Conservation (phyloP, 2,113 vertebrate species). For the Trogon melanurus region DNA sequence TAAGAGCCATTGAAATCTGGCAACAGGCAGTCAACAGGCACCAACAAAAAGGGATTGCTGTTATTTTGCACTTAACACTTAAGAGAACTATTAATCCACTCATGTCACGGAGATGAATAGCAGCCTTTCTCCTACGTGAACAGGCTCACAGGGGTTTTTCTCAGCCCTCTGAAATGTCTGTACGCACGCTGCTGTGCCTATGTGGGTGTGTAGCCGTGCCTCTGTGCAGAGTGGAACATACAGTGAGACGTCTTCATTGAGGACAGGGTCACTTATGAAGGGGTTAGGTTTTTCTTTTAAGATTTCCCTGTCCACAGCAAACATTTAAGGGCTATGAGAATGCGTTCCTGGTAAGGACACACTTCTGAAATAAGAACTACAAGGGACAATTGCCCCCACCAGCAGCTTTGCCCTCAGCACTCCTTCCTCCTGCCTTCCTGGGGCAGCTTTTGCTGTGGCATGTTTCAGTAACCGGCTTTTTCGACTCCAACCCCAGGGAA, state of each 20-base stretch:
- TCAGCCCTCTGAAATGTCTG: neutral
- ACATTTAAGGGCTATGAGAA: constrained; percentile 45
- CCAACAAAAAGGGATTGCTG: neutral
- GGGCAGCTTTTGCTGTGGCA: neutral
- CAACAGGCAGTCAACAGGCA: neutral
- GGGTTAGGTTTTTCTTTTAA: neutral
- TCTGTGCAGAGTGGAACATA: neutral
- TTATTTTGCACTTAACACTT: neutral
- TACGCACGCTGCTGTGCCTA: neutral
- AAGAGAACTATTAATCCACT: neutral
- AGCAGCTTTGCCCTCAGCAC: neutral
- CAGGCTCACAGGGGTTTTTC: neutral
- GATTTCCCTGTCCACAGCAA: neutral
- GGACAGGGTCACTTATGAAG: neutral
- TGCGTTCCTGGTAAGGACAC: neutral
- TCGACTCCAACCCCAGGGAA: neutral
- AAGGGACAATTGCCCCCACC: neutral
- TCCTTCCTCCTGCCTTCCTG: rapidly evolving
- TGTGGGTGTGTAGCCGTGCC: neutral
- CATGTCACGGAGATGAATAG: neutral
- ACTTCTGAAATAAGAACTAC: neutral
- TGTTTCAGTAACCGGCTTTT: neutral
- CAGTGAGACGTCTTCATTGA: neutral
- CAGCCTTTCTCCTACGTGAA: neutral
- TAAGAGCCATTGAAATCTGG: neutral